Conservation (phyloP, 2,888 invertebrate species). For the Camptogramma bilineatum region DNA sequence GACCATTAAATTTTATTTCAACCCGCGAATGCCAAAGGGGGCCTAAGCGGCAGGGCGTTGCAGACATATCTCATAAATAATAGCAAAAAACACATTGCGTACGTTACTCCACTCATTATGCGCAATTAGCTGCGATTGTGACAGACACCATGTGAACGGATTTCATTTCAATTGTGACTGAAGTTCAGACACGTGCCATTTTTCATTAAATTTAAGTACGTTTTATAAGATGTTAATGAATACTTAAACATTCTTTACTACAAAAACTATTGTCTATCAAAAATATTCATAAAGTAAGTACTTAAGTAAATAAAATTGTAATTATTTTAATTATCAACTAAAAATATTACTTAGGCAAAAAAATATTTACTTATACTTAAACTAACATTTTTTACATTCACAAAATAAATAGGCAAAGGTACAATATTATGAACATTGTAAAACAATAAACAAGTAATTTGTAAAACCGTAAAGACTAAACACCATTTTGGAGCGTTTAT, state of each 20-base stretch:
- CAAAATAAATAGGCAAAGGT: conserved; percentile 9
- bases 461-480: conserved; percentile 68
- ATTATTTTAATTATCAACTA: too few species aligned
- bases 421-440: conserved; percentile 29
- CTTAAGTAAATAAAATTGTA: too few species aligned
- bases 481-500: conserved; percentile 72
- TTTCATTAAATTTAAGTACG: conserved; percentile 39
- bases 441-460: conserved; percentile 64
- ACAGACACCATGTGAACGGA: conserved; percentile 80
- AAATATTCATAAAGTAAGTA: background rate
- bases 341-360: too few species aligned
- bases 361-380: too few species aligned
- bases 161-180: conserved; percentile 60
- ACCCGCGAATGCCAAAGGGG: conserved; percentile 70
- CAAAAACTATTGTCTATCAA: too few species aligned
- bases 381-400: background rate
- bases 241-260: background rate
- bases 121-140: conserved; percentile 85
- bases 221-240: conserved; percentile 19
- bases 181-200: conserved; percentile 56
- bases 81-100: conserved; percentile 82
- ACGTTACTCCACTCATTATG: conserved; percentile 82
- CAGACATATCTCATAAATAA: conserved; percentile 72
- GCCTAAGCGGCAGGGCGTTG: conserved; percentile 70
- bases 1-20: conserved; percentile 84